Evolutionary conservation across 37 sponge, comb jelly and placozoan genomes (phyloP), one percentile per base, ranked within the genome.

Genomic region (Chondrosia reniformis): DNA sequence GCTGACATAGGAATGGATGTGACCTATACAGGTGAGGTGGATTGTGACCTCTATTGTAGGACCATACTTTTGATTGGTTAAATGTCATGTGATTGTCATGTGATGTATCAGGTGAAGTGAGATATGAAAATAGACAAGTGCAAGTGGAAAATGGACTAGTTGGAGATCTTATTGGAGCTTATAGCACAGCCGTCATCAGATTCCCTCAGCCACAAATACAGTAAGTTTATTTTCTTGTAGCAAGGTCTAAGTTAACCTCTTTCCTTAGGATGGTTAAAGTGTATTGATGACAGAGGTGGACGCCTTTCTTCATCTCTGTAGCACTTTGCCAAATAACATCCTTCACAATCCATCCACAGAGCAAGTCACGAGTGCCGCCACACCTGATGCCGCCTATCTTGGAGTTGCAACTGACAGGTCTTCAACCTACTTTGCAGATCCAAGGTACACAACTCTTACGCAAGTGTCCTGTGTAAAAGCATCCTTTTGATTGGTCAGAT

Each of bases 311-410:
- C 28, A 5, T 30, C n/a, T 13, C 61, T 13, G 30, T 45, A 38
- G 45, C 4, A 43, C 39, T 15, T 63, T 45, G 2, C 63, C 79
- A 17, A 10, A 27, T 13, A 78, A 78, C 40, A 0, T 78, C 12
- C 31, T 78, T 19, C 27, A 45, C 21, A 78, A 78, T 45, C 79
- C 79, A 12, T 78, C 79, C 24, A 63, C 63, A 63, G 79, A 78
- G 64, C 63, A 62, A 31, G 79, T 78, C 32, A 36, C 63, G 45
- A 39, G 45, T 78, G 64, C 79, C 19, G 45, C 58, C 31, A 63
- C 58, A 42, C 63, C 63, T 24, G 79, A 78, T 25, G 79, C 45
- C 24, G 79, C 79, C 41, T 78, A 78, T 64, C 63, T 78, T 45
- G 41, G 30, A 44, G 63, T 78, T 9, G 58, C 33, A 25, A 4